phyloP scores from a whole-genome alignment of 2,797 vertebrate species.

The Tamandua tetradactyla region DNA sequence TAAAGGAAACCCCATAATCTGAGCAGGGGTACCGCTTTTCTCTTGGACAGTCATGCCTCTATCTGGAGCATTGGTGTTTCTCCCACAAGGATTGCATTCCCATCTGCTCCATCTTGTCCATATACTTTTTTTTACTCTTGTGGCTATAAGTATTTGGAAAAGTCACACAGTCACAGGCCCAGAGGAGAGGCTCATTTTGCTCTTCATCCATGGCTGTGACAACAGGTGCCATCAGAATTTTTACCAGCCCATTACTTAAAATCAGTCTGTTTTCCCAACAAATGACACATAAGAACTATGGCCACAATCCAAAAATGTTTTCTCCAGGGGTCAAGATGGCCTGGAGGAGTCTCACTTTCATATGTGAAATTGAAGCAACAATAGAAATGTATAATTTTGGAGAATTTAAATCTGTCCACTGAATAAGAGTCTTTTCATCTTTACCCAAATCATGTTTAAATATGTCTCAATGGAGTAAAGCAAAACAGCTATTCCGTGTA shows the following conservation, averaged over 20 bases:
- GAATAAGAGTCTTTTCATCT: neutral
- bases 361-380: neutral
- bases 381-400: neutral
- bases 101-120: fast-evolving
- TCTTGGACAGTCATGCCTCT: neutral
- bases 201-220: too few species aligned
- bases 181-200: neutral
- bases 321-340: neutral
- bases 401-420: neutral
- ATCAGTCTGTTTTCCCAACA: neutral
- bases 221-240: neutral
- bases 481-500: neutral
- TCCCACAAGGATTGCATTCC: neutral
- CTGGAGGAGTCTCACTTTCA: neutral
- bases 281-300: neutral
- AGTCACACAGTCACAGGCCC: fast-evolving
- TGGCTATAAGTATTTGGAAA: neutral
- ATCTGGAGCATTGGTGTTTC: neutral
- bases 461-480: neutral
- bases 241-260: neutral
- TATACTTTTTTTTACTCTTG: neutral
- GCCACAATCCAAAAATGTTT: neutral
- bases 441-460: neutral
- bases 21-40: too few species aligned
- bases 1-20: neutral